Conservation (phyloP, 2,888 invertebrate species). For the Morpho achilles region DNA sequence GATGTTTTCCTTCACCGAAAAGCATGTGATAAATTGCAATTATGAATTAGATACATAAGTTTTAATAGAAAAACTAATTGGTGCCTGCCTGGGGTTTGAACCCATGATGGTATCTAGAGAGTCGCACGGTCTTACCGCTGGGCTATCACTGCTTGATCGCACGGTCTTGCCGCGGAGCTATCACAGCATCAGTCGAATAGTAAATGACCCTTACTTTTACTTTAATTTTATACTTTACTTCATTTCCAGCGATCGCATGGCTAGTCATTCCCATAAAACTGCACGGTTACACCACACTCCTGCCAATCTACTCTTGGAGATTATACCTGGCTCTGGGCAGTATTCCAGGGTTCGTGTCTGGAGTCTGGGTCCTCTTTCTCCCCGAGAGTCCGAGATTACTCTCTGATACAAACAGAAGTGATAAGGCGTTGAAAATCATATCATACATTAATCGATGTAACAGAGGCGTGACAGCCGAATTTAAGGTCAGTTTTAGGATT, state of each 20-base stretch:
- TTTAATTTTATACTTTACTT: no score
- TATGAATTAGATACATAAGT: no score
- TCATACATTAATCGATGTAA: slow-evolving; percentile 76
- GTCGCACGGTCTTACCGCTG: no score
- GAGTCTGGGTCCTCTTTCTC: slow-evolving; percentile 75
- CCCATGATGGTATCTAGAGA: no score
- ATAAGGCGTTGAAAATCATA: slow-evolving; percentile 80
- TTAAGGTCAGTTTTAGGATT: slow-evolving; percentile 58
- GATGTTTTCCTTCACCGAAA: no score
- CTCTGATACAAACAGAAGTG: slow-evolving; percentile 77
- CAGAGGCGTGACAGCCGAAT: slow-evolving; percentile 65
- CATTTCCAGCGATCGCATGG: slow-evolving; percentile 79
- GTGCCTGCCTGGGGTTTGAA: no score
- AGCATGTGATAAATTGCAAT: no score
- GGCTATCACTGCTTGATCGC: no score
- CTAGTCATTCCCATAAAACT: slow-evolving; percentile 79
- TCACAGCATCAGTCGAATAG: no score
- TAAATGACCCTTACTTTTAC: no score
- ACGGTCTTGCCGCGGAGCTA: no score
- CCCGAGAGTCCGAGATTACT: slow-evolving; percentile 87
- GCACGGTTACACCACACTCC: slow-evolving; percentile 39
- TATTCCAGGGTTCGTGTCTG: slow-evolving; percentile 81
- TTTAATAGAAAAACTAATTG: no score
- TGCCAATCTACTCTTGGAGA: slow-evolving; percentile 85
- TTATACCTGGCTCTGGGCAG: slow-evolving; percentile 82